phyloP scores from a whole-genome alignment of 2,797 vertebrate genomes.

The Mus caroli region DNA sequence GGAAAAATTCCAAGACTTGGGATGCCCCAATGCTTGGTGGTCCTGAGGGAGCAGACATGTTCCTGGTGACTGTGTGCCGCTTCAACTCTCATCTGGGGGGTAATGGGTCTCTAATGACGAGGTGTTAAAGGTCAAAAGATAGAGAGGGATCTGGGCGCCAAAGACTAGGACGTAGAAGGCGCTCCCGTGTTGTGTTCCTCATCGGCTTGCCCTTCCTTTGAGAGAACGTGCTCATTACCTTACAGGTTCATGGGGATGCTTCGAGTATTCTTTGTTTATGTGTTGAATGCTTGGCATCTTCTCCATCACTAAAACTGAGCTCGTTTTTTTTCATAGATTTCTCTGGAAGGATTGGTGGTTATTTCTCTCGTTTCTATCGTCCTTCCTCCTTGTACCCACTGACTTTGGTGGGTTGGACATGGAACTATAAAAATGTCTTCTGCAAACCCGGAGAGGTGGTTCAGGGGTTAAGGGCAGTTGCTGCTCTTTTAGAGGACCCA shows the following conservation, averaged over 20 bases:
- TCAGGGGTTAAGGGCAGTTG: neutral
- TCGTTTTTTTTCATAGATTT: conserved; percentile 43
- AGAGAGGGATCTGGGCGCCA: neutral
- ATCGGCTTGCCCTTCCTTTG: neutral
- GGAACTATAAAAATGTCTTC: neutral
- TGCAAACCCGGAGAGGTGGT: neutral
- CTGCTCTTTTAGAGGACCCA: neutral
- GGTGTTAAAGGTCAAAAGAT: neutral
- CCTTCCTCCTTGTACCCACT: neutral
- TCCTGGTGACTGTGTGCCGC: neutral
- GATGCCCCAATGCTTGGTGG: neutral
- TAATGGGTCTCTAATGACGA: neutral
- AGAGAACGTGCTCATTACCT: neutral
- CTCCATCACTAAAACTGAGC: neutral
- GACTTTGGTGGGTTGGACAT: neutral
- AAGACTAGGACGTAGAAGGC: neutral
- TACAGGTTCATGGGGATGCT: neutral
- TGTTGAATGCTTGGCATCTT: neutral
- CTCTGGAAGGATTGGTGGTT: neutral
- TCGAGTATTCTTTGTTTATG: neutral
- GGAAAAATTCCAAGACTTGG: neutral
- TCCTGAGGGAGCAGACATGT: neutral
- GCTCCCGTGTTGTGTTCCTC: neutral
- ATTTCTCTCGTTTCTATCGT: neutral
- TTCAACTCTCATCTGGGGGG: neutral